Percentiles rank a stretch among this genome's conserved stretches.
These are phyloP conservation scores for Steatocranus sp. DNA, from an alignment of 2,797 vertebrate genomes.

Conservation along the genomic window DNA sequence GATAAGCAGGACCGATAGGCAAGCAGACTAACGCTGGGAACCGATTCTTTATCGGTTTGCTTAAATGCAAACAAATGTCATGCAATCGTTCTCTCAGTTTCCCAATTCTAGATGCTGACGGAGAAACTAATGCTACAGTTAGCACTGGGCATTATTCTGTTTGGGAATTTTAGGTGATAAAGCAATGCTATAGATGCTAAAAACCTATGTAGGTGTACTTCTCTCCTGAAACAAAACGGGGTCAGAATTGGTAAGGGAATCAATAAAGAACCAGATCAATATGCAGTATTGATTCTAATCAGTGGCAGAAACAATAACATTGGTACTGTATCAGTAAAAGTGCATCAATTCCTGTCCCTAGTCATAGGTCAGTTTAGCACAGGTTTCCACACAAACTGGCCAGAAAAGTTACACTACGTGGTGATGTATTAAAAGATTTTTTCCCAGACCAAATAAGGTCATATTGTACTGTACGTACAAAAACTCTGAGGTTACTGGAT, in stretches of 20 bases:
- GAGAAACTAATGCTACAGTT: not conserved
- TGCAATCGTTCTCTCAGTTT: not conserved
- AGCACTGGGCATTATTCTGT: not conserved
- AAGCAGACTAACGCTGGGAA: not conserved
- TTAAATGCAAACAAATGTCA: not conserved
- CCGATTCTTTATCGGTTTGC: not conserved
- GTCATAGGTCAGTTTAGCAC: not conserved
- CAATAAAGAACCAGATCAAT: not conserved
- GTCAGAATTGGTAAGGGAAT: not conserved
- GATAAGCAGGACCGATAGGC: not conserved
- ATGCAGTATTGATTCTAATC: not conserved
- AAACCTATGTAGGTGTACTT: not conserved
- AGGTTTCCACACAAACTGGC: not conserved
- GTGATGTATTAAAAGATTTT: not conserved
- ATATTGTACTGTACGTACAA: not conserved
- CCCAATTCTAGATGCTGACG: not conserved
- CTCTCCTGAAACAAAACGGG: not conserved
- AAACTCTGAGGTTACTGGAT: not conserved
- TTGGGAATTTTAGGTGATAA: not conserved
- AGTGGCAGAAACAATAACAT: not conserved
- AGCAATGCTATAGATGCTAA: not conserved
- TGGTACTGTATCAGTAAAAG: not conserved
- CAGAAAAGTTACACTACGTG: not conserved
- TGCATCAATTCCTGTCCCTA: not conserved
- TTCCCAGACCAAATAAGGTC: not conserved